A percentile compares a stretch with the other conserved stretches of the same genome.
These are phyloP conservation scores for Chloebia gouldiae DNA, from an alignment of 2,113 vertebrate species.

Conservation along the genomic window DNA sequence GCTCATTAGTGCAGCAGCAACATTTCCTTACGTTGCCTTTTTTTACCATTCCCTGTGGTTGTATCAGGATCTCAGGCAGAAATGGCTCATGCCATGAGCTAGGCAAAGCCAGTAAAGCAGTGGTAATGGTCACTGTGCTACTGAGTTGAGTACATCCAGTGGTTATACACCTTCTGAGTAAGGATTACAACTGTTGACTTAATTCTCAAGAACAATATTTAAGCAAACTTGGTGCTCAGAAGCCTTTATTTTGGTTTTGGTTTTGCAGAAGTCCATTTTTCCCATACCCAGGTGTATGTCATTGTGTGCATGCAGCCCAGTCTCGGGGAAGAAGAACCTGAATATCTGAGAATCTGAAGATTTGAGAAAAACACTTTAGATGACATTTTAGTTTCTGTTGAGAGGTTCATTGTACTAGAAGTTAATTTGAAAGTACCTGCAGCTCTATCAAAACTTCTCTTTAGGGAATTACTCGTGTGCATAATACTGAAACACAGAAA, in stretches of 20 bases:
- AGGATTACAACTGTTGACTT: neutral
- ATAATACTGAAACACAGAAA: neutral
- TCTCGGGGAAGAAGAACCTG: neutral
- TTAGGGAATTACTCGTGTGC: neutral
- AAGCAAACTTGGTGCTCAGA: neutral
- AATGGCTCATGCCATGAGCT: neutral
- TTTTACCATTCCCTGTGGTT: neutral
- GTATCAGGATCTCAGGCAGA: neutral
- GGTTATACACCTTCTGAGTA: neutral
- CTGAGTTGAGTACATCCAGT: neutral
- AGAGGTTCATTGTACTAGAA: neutral
- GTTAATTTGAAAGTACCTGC: neutral
- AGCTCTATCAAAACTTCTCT: neutral
- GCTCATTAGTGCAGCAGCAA: rapidly evolving
- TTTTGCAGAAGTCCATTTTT: neutral
- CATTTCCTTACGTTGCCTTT: neutral
- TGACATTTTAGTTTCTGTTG: neutral
- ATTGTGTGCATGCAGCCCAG: neutral
- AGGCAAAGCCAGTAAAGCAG: neutral
- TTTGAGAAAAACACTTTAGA: neutral
- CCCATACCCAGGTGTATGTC: neutral
- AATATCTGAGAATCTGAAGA: neutral
- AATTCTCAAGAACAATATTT: neutral
- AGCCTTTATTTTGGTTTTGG: neutral
- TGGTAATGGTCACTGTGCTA: neutral